Evolutionary conservation across 37 sponge, comb jelly and placozoan species (phyloP).

Genomic region (Corticium candelabrum): DNA sequence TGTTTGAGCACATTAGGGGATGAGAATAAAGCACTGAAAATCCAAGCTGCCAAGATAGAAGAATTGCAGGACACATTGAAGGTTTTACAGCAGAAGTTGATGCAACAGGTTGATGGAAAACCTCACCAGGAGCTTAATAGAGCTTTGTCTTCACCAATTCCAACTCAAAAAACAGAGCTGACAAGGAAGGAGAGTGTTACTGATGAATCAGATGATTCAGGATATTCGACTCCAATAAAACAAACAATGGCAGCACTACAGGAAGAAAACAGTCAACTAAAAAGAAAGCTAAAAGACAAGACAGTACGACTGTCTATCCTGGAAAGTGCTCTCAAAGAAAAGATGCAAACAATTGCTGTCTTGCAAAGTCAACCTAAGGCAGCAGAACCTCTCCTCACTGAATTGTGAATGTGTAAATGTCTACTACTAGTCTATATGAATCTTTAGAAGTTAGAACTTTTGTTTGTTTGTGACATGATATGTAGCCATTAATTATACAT

Average conservation of each 20-base stretch:
- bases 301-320: neutral
- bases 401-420: no score
- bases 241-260: neutral
- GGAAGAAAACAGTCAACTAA: neutral
- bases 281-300: neutral
- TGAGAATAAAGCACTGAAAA: neutral
- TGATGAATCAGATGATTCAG: no score
- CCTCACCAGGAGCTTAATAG: neutral
- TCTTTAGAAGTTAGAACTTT: no score
- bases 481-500: no score
- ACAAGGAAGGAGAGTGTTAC: neutral
- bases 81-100: neutral
- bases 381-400: no score
- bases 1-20: neutral
- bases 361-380: neutral
- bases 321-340: conserved; percentile 2
- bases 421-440: no score
- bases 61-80: neutral
- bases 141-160: no score
- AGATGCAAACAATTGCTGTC: neutral
- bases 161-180: no score
- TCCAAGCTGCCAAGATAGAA: neutral
- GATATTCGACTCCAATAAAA: neutral
- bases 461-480: no score
- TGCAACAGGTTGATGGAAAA: neutral